phyloP scores from a whole-genome alignment of 1,140 invertebrate genomes.

The Bombus superbus region DNA sequence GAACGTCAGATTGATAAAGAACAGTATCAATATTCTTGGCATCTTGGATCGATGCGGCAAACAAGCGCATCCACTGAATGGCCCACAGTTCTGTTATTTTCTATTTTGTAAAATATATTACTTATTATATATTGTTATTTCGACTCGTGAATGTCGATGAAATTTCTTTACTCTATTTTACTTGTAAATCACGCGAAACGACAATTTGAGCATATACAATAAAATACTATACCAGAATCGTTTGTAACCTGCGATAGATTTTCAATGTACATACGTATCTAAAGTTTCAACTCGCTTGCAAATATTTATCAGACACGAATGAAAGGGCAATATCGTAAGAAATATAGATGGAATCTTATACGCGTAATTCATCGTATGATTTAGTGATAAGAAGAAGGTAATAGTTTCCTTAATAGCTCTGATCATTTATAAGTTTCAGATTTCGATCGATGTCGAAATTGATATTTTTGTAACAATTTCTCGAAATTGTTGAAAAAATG shows the following conservation, averaged over 20 bases:
- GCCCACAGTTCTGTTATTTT: background rate
- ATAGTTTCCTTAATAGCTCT: background rate
- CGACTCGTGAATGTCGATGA: background rate
- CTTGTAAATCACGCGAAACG: background rate
- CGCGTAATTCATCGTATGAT: background rate
- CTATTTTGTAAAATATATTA: slow-evolving; percentile 11
- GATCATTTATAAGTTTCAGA: background rate
- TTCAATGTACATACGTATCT: background rate
- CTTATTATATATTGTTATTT: background rate
- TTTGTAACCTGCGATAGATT: background rate
- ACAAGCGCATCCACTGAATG: background rate
- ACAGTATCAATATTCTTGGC: slow-evolving; percentile 17
- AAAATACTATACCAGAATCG: too few species aligned
- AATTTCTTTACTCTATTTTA: background rate
- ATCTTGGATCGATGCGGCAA: slow-evolving; percentile 14
- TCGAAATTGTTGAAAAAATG: background rate
- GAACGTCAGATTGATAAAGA: slow-evolving; percentile 23
- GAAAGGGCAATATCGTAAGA: background rate
- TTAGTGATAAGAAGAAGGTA: background rate
- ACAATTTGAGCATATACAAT: background rate
- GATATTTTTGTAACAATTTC: background rate
- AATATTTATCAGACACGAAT: background rate
- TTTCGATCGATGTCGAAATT: background rate
- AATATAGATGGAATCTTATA: background rate
- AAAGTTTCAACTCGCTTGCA: background rate